A percentile compares a stretch with the other conserved stretches of the same genome.
Conservation (phyloP, 2,888 invertebrate genomes). For the Scotopteryx bipunctaria region DNA sequence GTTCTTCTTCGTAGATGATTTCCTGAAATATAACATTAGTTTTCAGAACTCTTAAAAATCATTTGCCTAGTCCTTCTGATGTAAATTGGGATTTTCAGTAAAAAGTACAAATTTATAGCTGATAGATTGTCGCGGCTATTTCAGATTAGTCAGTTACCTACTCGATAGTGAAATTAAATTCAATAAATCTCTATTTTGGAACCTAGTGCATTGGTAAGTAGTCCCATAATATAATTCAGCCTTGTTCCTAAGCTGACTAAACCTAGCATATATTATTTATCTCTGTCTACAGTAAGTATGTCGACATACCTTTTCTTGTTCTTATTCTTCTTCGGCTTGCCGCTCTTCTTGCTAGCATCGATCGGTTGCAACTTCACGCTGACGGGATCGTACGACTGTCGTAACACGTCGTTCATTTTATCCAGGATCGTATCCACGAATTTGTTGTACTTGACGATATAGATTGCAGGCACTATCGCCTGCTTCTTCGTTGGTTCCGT, state of each 20-base stretch:
- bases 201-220: too few relatives aligned
- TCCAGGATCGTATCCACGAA: conserved; percentile 93
- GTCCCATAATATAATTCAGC: too few relatives aligned
- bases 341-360: conserved; percentile 78
- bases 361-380: conserved; percentile 87
- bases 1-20: conserved; percentile 67
- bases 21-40: conserved; percentile 50
- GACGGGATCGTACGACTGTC: conserved; percentile 92
- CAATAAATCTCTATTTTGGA: too few relatives aligned
- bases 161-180: too few relatives aligned
- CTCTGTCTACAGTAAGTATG: too few relatives aligned
- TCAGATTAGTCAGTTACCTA: too few relatives aligned
- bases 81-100: too few relatives aligned
- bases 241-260: too few relatives aligned
- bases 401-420: conserved; percentile 91
- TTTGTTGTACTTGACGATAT: conserved; percentile 92
- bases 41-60: background rate
- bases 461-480: conserved; percentile 85
- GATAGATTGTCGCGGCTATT: too few relatives aligned
- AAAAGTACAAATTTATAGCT: too few relatives aligned
- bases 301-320: conserved; percentile 58
- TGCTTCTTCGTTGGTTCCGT: conserved; percentile 64
- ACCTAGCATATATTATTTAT: too few relatives aligned
- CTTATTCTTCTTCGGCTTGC: conserved; percentile 78
- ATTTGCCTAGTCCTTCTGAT: too few relatives aligned